Base-by-base conservation (phyloP, 2,888 invertebrate species). In the Taenaris catops region DNA sequence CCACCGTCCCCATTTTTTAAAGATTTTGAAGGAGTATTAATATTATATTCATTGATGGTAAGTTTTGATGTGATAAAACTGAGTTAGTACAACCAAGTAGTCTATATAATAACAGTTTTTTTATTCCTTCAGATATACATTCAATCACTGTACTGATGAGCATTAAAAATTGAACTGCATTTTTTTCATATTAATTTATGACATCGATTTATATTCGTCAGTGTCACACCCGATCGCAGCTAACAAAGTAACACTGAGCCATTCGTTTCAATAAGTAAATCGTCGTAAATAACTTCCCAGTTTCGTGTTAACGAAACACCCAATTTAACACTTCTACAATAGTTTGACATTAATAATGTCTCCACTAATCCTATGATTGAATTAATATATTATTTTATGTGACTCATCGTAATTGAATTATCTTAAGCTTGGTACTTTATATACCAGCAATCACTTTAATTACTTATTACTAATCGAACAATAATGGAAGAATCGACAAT, bases 201-300 rank as follows among this genome's bases (percentile, higher is more conserved):
- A 49, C 53, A 38, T 26, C 29, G 19, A 36, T 35, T 28, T 16
- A 12, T 35, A 18, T 24, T 31, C 19, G 27, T 35, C 35, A 12
- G 6, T 23, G 17, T 23, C 23, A 11, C 20, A 8, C 38, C 40
- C 36, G 40, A 37, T 44, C 16, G 25, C 29, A 32, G 16, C 10
- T 29, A 34, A 44, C 32, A 38, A 33, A n/a, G n/a, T n/a, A n/a
- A 39, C 33, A 33, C 24, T 19, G 19, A 9, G 23, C 34, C 38
- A 42, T 36, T 38, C 38, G 29, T 44, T 41, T 34, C 27, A 44
- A 24, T 37, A 37, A 34, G 25, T 42, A 19, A 29, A 28, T 28
- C 25, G 23, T 12, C 8, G 27, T 32, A 38, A n/a, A 38, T 25
- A 35, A 38, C 32, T 44, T 41, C 41, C 41, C 24, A 23, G 25